Percentiles rank a stretch among this genome's conserved stretches.
Evolutionary conservation across 2,888 invertebrate genomes (phyloP).

Genomic region (Xestia ashworthii): DNA sequence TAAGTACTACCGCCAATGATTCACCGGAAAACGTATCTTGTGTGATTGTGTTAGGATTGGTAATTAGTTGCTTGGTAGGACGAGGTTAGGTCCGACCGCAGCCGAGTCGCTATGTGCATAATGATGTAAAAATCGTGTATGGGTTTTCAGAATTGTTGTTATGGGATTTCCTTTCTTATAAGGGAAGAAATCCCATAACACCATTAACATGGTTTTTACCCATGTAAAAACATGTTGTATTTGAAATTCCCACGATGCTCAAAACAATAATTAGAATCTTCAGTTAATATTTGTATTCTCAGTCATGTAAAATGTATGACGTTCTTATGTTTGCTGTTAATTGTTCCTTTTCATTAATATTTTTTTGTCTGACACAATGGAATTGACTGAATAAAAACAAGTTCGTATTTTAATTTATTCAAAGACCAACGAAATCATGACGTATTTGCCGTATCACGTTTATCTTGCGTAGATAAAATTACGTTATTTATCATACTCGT

Average conservation of each 20-base stretch:
- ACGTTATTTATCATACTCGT: neutral
- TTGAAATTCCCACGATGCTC: slow-evolving; percentile 8
- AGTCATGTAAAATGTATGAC: neutral
- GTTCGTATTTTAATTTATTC: neutral
- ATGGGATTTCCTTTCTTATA: slow-evolving; percentile 30
- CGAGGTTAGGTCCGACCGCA: slow-evolving; percentile 45
- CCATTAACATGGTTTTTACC: neutral
- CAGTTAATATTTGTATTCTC: neutral
- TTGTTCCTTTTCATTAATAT: neutral
- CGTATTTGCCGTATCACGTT: neutral
- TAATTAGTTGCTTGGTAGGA: slow-evolving; percentile 50
- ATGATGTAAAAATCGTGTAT: slow-evolving; percentile 2
- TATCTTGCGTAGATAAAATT: neutral
- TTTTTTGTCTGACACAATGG: neutral
- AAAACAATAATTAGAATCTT: slow-evolving; percentile 32
- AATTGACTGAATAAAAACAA: neutral
- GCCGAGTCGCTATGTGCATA: slow-evolving; percentile 42
- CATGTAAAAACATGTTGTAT: slow-evolving; percentile 17
- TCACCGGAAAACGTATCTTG: slow-evolving; percentile 67
- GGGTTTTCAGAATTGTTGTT: slow-evolving; percentile 16
- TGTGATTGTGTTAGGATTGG: slow-evolving; percentile 55
- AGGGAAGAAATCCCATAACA: neutral
- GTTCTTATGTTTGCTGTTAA: slow-evolving; percentile 4
- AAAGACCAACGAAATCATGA: neutral
- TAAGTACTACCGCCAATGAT: slow-evolving; percentile 56